phyloP scores from a whole-genome alignment of 1,140 invertebrate genomes.

The Drosophila elegans region DNA sequence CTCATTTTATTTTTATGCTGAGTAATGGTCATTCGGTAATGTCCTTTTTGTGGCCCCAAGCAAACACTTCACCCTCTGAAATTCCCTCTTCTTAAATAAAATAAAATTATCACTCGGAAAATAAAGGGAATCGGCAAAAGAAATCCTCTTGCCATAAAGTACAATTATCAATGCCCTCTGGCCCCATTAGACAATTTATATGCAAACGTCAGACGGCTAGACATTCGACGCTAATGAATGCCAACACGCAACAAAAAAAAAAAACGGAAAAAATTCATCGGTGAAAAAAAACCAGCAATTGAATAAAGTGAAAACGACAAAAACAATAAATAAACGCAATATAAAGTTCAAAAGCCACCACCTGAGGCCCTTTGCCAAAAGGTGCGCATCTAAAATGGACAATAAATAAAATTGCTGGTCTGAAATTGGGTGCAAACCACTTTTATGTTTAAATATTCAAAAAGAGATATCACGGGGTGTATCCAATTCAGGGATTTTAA shows the following conservation, averaged over 20 bases:
- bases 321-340: constrained; percentile 36
- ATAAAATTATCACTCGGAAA: constrained; percentile 20
- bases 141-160: constrained; percentile 31
- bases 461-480: neutral
- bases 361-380: constrained; percentile 1
- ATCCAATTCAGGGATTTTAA: neutral
- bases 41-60: constrained; percentile 37
- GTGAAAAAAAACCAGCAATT: constrained; percentile 11
- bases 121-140: neutral
- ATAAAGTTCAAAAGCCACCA: constrained; percentile 48
- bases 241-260: constrained; percentile 55
- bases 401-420: constrained; percentile 55
- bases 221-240: constrained; percentile 66
- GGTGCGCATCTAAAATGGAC: constrained; percentile 33
- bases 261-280: constrained; percentile 35
- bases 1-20: constrained; percentile 40
- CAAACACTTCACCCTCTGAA: constrained; percentile 20
- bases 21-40: constrained; percentile 37
- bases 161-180: constrained; percentile 47
- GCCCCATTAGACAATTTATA: constrained; percentile 58
- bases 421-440: constrained; percentile 32
- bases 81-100: constrained; percentile 14
- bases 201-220: constrained; percentile 68
- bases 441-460: constrained; percentile 31
- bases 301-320: constrained; percentile 14